Evolutionary conservation across 2,888 invertebrate genomes (phyloP), one percentile per base, ranked within the genome.

Genomic region (Noctua fimbriata): DNA sequence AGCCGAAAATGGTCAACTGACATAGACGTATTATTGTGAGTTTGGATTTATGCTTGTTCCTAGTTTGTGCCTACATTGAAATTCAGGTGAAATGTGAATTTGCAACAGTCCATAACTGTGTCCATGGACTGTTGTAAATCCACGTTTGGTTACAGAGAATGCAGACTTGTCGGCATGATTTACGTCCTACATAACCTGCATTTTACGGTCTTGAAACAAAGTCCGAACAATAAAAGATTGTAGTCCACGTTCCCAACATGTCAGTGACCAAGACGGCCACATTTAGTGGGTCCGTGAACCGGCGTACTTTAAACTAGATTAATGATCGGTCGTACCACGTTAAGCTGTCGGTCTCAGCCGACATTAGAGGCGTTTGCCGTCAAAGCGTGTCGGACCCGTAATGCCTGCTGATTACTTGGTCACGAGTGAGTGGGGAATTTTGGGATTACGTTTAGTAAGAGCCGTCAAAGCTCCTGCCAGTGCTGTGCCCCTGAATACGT

Each of bases 251-350:
- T 66, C 66, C 52, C 67, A 80, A 67, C 71, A 76, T 67, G 73
- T 82, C 66, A 65, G 72, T 72, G 82, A 69, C 69, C 78, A 75
- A 80, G 75, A 74, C 69, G 63, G 78, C 70, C 75, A 83, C 88
- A 85, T 89, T 87, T 87, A 87, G 85, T 83, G 70, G 66, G 76
- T 74, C 81, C 73, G 85, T 81, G 85, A 87, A 76, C 41, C 73
- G 72, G 67, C 82, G 82, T 87, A 85, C 81, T 88, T 88, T 89
- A 88, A 87, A 89, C 89, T 87, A 87, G 89, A 89, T 89, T 89
- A 88, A 89, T 88, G 89, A 88, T 82, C 78, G 78, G 79, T 82
- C 83, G 85, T 76, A 75, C 69, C 75, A 88, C 85, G 85, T 85
- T 88, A 84, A 89, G 85, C 89, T 79, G 88, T 89, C 87, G 80